Evolutionary conservation across 2,888 invertebrate species (phyloP), one percentile per base, ranked within the genome.

Genomic region (Pristionchus arcanus): DNA sequence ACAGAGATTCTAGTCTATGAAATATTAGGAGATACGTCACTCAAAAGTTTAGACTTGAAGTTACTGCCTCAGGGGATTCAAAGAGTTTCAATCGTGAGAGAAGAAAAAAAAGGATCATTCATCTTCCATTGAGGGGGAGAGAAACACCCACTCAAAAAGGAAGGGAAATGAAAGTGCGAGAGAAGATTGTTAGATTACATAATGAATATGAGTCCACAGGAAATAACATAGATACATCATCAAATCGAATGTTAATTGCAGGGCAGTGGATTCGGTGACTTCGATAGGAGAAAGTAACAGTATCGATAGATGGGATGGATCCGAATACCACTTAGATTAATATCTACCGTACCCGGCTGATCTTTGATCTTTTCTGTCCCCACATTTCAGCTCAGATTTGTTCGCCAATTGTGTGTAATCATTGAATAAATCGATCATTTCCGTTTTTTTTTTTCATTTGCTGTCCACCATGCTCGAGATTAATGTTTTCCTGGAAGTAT

Each of bases 271-370:
- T 81, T 81, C 81, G 81, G 81, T 2, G 81, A 28, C 49, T 81
- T 81, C 81, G 81, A 81, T 81, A 81, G 81, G 81, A 81, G 81
- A 81, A 81, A 81, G 81, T 81, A 81, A 81, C 49, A 34, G 49
- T 81, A 81, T 81, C 81, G 49, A 81, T 81, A 81, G 81, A 49
- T 42, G 81, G 49, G 49, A 49, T 28, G 49, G 81, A 81, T 16
- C 49, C n/a, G 9, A 28, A 49, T 77, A 42, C 77, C 13, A 25
- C n/a, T 21, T 37, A 37, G 49, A 81, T 81, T 49, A n/a, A 34
- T 49, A 28, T 53, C 81, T 28, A 77, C 77, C 42, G 25, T 42
- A 77, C 21, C 49, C 34, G 37, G 34, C 2, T 49, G 49, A 81
- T 81, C 53, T 53, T 81, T 81, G 49, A 81, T 81, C 81, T 49